Evolutionary conservation across 2,113 vertebrate species (phyloP).

Genomic region (Pipa parva): DNA sequence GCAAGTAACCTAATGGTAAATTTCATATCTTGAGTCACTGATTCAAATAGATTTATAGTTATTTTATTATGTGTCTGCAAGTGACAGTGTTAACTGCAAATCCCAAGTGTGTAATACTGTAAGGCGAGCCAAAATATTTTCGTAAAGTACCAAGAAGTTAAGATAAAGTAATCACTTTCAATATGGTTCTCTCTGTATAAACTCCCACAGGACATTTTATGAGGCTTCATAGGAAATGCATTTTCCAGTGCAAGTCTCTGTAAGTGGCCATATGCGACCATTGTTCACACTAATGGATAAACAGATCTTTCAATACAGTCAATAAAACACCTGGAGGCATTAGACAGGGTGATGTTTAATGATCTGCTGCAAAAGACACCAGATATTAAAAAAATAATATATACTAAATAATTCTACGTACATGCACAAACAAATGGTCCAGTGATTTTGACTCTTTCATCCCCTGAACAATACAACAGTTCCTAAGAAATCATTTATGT

Average conservation of each 20-base stretch:
- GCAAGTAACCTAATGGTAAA: slow-evolving; percentile 14
- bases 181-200: not conserved
- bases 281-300: slow-evolving; percentile 10
- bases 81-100: slow-evolving; percentile 29
- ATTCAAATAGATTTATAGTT: slow-evolving; percentile 17
- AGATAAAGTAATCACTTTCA: slow-evolving; percentile 6
- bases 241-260: slow-evolving; percentile 1
- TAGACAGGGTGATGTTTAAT: slow-evolving; percentile 24
- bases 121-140: slow-evolving; percentile 14
- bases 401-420: no score
- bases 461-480: no score
- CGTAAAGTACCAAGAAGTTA: slow-evolving; percentile 12
- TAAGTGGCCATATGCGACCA: not conserved
- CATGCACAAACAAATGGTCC: no score
- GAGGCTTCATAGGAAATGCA: slow-evolving; percentile 11
- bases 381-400: slow-evolving; percentile 1
- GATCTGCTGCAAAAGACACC: slow-evolving; percentile 4
- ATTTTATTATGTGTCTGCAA: slow-evolving; percentile 37
- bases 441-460: no score
- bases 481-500: no score
- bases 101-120: slow-evolving; percentile 21
- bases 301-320: slow-evolving; percentile 1
- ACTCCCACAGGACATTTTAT: not conserved
- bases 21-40: slow-evolving; percentile 15
- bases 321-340: slow-evolving; percentile 15